Conservation (phyloP, 2,888 invertebrate species). For the Lutraria lutraria region DNA sequence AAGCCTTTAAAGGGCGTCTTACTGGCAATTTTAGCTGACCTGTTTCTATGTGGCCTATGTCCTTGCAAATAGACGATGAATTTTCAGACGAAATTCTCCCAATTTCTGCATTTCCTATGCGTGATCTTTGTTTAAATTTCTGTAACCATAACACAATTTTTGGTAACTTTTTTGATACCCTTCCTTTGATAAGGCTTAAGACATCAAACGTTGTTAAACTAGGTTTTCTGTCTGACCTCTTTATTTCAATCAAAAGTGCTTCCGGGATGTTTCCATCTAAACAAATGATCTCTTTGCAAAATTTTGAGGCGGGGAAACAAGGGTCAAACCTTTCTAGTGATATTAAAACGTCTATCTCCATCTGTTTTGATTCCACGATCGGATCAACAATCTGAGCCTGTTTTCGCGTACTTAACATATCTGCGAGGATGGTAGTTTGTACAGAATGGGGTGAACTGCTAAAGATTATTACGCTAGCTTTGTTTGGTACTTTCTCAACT, state of each 20-base stretch:
- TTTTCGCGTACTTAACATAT: not conserved
- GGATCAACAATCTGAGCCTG: not conserved
- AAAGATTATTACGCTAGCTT: constrained; percentile 13
- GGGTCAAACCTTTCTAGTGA: not conserved
- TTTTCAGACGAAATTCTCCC: not conserved
- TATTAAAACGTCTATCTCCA: not conserved
- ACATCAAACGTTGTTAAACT: too few relatives aligned
- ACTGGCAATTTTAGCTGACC: not conserved
- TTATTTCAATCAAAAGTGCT: not conserved
- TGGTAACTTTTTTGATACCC: not conserved
- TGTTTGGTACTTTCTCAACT: not conserved
- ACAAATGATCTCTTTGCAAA: not conserved
- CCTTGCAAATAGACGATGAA: not conserved
- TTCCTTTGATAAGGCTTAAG: not conserved
- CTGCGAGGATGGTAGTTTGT: not conserved
- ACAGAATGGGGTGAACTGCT: not conserved
- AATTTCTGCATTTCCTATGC: not conserved
- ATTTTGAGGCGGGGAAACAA: not conserved
- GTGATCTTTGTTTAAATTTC: not conserved
- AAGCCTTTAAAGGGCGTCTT: not conserved
- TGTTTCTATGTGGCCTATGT: not conserved
- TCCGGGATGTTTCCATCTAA: not conserved
- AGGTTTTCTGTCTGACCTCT: not conserved
- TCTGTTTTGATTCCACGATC: not conserved
- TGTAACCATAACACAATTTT: not conserved